Evolutionary conservation across 1,140 invertebrate genomes (phyloP).

Genomic region (Cepaea nemoralis): DNA sequence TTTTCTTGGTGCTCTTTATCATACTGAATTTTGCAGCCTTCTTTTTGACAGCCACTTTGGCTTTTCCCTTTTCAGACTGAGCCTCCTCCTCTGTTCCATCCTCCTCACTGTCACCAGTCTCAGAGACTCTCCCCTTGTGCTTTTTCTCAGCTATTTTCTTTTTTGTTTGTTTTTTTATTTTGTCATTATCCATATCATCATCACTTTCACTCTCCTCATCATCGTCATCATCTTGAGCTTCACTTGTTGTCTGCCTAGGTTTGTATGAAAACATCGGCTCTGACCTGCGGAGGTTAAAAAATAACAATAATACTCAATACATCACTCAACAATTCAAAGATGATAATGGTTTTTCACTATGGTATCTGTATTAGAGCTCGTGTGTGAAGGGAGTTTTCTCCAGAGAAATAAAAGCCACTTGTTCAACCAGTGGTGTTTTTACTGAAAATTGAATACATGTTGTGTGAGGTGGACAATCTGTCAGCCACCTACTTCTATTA

Average conservation of each 20-base stretch:
- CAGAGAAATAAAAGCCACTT: too few relatives aligned
- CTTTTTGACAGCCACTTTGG: slow-evolving; percentile 40
- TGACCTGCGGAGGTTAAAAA: neutral
- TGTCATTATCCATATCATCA: slow-evolving; percentile 31
- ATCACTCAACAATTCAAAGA: too few relatives aligned
- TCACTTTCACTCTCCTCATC: slow-evolving; percentile 9
- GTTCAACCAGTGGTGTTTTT: too few relatives aligned
- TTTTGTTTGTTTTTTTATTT: slow-evolving; percentile 41
- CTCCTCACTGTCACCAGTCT: slow-evolving; percentile 39
- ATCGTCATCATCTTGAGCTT: slow-evolving; percentile 12
- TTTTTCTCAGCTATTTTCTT: slow-evolving; percentile 41
- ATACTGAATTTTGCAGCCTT: slow-evolving; percentile 28
- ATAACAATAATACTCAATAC: too few relatives aligned
- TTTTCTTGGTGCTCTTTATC: neutral
- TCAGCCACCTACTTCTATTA: too few relatives aligned
- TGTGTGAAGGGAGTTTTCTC: too few relatives aligned
- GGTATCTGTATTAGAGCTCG: too few relatives aligned
- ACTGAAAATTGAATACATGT: too few relatives aligned
- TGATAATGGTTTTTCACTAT: too few relatives aligned
- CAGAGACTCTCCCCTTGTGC: slow-evolving; percentile 53
- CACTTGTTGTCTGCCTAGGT: neutral
- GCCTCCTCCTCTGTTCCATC: slow-evolving; percentile 50
- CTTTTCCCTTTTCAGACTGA: neutral
- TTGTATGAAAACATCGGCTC: neutral
- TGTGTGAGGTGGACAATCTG: too few relatives aligned